A percentile compares a stretch with the other conserved stretches of the same genome.
Conservation (phyloP, 37 sponge, comb jelly and placozoan genomes). For the Ianthella basta region DNA sequence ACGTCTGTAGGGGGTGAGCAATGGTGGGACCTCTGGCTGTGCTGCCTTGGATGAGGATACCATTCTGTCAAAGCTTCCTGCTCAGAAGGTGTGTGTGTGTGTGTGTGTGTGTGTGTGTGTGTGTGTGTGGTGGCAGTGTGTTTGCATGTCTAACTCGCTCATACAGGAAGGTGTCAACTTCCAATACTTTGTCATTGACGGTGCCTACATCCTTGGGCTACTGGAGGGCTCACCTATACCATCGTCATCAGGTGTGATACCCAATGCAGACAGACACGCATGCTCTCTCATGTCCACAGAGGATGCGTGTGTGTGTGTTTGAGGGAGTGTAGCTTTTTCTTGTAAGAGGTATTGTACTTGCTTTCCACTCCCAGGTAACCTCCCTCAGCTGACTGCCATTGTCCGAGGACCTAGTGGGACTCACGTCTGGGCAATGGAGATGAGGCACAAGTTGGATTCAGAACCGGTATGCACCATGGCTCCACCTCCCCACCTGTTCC, state of each 20-base stretch:
- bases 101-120: slow-evolving; percentile 9
- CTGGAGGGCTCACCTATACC: slow-evolving; percentile 53
- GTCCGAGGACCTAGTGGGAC: slow-evolving; percentile 74
- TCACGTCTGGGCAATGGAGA: slow-evolving; percentile 90
- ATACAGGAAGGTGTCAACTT: slow-evolving; percentile 49
- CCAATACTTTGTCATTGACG: slow-evolving; percentile 84
- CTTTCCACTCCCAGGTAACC: not conserved
- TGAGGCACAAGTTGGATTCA: slow-evolving; percentile 65
- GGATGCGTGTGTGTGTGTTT: not conserved
- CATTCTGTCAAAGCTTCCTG: too few relatives aligned
- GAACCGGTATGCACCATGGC: slow-evolving; percentile 14
- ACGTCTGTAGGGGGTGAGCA: too few relatives aligned
- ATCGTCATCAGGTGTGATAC: not conserved
- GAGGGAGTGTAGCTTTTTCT: too few relatives aligned
- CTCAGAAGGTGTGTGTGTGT: not conserved
- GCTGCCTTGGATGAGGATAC: too few relatives aligned
- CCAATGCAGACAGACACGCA: not conserved
- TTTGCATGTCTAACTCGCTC: not conserved
- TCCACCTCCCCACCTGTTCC: not conserved
- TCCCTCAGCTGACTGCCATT: slow-evolving; percentile 79
- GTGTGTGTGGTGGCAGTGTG: slow-evolving; percentile 34
- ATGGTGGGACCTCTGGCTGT: too few relatives aligned
- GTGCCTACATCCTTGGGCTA: slow-evolving; percentile 70
- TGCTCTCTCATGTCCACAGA: not conserved
- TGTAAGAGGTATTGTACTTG: too few relatives aligned